Evolutionary conservation across 2,797 vertebrate genomes (phyloP).

Genomic region (Odontamblyopus rebecca): DNA sequence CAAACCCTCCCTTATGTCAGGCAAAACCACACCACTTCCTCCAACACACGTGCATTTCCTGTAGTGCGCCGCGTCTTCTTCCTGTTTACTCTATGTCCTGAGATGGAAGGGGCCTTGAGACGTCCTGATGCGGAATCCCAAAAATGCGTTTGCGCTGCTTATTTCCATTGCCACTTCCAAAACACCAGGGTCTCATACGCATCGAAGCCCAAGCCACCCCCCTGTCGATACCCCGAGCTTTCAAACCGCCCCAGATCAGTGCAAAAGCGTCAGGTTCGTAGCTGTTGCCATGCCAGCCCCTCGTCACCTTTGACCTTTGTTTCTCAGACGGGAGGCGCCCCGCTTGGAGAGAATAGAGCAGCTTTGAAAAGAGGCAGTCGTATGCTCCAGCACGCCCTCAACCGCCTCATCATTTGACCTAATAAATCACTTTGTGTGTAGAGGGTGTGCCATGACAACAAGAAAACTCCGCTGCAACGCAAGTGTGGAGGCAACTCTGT

Average conservation of each 20-base stretch:
- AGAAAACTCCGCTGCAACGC: not conserved
- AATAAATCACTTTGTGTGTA: slow-evolving; percentile 49
- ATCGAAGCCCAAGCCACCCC: slow-evolving; percentile 9
- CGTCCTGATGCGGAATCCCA: slow-evolving; percentile 43
- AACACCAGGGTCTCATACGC: slow-evolving; percentile 9
- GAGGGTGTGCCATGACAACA: slow-evolving; percentile 19
- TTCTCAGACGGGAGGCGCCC: slow-evolving; percentile 39
- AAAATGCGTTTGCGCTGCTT: slow-evolving; percentile 44
- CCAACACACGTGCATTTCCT: slow-evolving; percentile 41
- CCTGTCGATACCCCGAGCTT: slow-evolving; percentile 27
- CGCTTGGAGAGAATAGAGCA: slow-evolving; percentile 26
- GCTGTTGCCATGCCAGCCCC: slow-evolving; percentile 61
- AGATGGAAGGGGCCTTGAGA: slow-evolving; percentile 52
- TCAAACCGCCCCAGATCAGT: slow-evolving; percentile 46
- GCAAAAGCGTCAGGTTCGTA: slow-evolving; percentile 55
- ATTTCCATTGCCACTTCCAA: slow-evolving; percentile 46
- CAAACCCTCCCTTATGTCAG: slow-evolving; percentile 8
- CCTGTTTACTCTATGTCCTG: slow-evolving; percentile 43
- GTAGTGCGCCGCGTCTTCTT: slow-evolving; percentile 18
- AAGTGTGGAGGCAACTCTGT: not conserved
- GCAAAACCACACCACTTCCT: slow-evolving; percentile 54
- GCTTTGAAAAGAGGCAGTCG: slow-evolving; percentile 35
- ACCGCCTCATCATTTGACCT: slow-evolving; percentile 46
- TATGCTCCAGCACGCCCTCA: slow-evolving; percentile 25
- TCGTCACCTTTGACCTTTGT: slow-evolving; percentile 56